Percentiles rank a stretch among this genome's conserved stretches.
Evolutionary conservation across 2,888 invertebrate genomes (phyloP).

Genomic region (Nephrocerus scutellatus): DNA sequence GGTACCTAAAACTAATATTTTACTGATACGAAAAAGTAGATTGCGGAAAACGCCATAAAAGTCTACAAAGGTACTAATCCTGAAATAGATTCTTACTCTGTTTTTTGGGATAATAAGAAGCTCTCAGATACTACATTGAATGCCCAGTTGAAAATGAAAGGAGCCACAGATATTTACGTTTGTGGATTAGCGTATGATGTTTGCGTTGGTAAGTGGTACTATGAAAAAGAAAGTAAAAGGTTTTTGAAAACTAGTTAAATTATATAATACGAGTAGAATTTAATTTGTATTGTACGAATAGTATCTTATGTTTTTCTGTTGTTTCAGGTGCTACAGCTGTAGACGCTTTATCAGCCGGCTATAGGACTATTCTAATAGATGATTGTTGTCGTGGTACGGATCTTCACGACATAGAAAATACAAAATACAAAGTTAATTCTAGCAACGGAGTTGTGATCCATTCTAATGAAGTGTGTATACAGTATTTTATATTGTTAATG

Average conservation of each 20-base stretch:
- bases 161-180: conserved; percentile 86
- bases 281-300: no score
- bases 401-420: conserved; percentile 74
- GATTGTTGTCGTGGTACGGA: conserved; percentile 88
- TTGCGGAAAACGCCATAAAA: conserved; percentile 68
- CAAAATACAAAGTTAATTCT: conserved; percentile 65
- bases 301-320: no score
- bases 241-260: conserved; percentile 1
- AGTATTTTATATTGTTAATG: no score
- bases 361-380: conserved; percentile 80
- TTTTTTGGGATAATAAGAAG: conserved; percentile 97
- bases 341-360: conserved; percentile 84
- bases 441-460: conserved; percentile 76
- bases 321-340: conserved; percentile 72
- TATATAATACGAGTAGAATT: conserved; percentile 1
- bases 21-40: conserved; percentile 48
- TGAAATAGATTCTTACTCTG: conserved; percentile 94
- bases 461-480: conserved; percentile 62
- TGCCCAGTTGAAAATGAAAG: conserved; percentile 68
- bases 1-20: no score
- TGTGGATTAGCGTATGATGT: conserved; percentile 94
- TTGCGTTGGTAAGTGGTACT: conserved; percentile 66
- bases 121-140: conserved; percentile 78
- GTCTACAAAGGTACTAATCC: conserved; percentile 90
- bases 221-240: neutral